Base-by-base conservation (phyloP, 2,888 invertebrate genomes). In the Meiosimyza platycephala region DNA sequence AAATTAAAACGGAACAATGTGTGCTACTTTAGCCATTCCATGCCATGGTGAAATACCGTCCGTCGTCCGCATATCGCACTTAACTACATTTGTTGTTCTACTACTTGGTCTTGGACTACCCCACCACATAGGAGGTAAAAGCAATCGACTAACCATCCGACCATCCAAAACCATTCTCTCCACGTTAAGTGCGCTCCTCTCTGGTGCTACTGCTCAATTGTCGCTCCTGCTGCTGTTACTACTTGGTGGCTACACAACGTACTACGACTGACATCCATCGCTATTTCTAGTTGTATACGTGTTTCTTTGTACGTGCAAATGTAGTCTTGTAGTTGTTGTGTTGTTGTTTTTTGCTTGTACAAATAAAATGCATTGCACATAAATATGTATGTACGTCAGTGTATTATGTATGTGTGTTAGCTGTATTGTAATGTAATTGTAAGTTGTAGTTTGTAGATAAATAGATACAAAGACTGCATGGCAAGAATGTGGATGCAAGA, bases 1-100 rank as follows among this genome's bases (percentile, higher is more conserved):
- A 82, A 82, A 83, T 82, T 82, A 81, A 82, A 82, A 81, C 83
- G 80, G 81, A 80, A 81, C 80, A 82, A 81, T 81, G 83, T 82
- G 83, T 82, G 82, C 83, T 81, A 82, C 83, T 82, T 82, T 83
- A 82, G 67, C 78, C 80, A 79, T 81, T 65, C 54, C 75, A 72
- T 47, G 55, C 55, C 67, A 50, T 40, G 40, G 40, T 40, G 40
- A 40, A 40, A 40, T 59, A 60, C 69, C 69, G 60, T 69, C 52
- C 69, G 12, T 18, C 59, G 59, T 59, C 22, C 59, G 67, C 57
- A 40, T 48, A 57, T 50, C 16, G 47, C 68, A 22, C 18, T 52
- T 57, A 48, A 50, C 68, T 48, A 68, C 59, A 12, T 33, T 60
- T 16, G 18, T 18, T 50, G 50, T 28, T 64, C 55, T 6, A 40